These are phyloP conservation scores for Erpornis zantholeuca DNA, from an alignment of 2,113 vertebrate species.

Conservation along the genomic window DNA sequence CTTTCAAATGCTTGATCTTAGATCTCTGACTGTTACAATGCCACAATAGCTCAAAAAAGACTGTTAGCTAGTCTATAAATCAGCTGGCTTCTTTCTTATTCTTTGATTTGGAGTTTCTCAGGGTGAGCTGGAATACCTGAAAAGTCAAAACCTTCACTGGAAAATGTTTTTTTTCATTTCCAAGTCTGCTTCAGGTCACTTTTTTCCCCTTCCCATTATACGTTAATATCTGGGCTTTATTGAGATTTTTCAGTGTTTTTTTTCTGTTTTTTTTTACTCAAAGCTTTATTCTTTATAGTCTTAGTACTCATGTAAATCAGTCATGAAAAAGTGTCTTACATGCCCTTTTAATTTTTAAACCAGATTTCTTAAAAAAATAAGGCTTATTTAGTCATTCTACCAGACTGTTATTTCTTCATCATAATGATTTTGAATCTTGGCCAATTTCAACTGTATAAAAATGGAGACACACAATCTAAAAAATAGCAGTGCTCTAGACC, in stretches of 20 bases:
- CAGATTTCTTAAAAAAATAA: neutral
- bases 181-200: neutral
- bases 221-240: neutral
- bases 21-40: neutral
- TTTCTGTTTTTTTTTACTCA: neutral
- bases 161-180: neutral
- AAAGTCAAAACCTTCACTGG: neutral
- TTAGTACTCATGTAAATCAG: neutral
- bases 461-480: neutral
- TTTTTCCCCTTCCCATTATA: neutral
- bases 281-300: neutral
- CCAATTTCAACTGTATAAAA: neutral
- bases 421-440: neutral
- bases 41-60: neutral
- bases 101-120: constrained; percentile 1
- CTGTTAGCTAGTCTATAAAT: neutral
- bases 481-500: neutral
- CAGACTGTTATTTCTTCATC: neutral
- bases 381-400: neutral
- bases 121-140: neutral
- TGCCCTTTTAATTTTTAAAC: neutral
- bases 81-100: neutral
- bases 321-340: neutral
- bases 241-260: too few relatives aligned
- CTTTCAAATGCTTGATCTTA: constrained; percentile 28